Conservation (phyloP, 2,113 vertebrate genomes). For the Asarcornis scutulata region DNA sequence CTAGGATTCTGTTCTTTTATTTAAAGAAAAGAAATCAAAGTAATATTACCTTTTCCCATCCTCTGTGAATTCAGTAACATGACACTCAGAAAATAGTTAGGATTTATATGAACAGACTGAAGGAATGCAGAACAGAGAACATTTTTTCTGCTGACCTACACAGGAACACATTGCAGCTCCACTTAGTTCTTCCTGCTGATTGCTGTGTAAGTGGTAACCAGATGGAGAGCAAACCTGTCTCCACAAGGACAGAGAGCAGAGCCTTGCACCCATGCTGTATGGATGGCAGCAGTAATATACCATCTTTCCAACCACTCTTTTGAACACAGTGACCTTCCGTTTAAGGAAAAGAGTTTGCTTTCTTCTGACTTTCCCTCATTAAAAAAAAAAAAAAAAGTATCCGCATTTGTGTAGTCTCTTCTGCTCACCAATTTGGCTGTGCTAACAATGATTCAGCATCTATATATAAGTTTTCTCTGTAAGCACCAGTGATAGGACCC, state of each 20-base stretch:
- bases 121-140: neutral
- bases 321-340: neutral
- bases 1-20: neutral
- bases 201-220: neutral
- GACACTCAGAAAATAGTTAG: neutral
- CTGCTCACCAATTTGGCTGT: neutral
- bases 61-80: neutral
- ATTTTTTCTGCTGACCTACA: slow-evolving; percentile 49
- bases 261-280: neutral
- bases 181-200: slow-evolving; percentile 23
- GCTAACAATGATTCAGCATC: neutral
- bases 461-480: neutral
- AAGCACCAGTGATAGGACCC: no score
- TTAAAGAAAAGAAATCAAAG: neutral
- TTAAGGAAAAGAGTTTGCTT: neutral
- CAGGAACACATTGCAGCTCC: neutral
- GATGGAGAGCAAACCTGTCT: neutral
- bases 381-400: neutral
- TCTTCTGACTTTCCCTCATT: neutral
- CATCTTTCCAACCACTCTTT: neutral
- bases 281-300: neutral
- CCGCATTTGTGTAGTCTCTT: neutral
- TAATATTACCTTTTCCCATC: neutral
- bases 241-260: neutral
- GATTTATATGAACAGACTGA: slow-evolving; percentile 19